Conservation (phyloP, 2,113 vertebrate genomes). For the Thamnophis sirtalis region DNA sequence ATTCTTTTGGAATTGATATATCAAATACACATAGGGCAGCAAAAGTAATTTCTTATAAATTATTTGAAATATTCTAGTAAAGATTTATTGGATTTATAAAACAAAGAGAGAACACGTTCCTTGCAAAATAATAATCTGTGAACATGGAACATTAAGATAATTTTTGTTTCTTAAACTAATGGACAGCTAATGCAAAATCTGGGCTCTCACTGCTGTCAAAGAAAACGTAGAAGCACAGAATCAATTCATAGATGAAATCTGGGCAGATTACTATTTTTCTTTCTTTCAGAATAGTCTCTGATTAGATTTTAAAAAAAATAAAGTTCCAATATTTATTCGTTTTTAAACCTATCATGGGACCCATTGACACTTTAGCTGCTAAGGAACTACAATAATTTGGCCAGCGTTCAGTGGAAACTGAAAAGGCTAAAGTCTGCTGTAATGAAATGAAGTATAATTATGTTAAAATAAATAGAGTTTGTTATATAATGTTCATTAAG, state of each 20-base stretch:
- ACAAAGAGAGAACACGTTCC: background rate
- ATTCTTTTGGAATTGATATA: conserved; percentile 13
- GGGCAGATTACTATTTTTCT: background rate
- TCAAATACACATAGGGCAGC: background rate
- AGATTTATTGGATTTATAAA: conserved; percentile 13
- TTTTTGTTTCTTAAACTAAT: background rate
- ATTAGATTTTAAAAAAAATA: background rate
- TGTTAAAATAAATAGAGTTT: background rate
- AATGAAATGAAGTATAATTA: background rate
- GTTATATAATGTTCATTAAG: background rate
- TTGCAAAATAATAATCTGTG: background rate
- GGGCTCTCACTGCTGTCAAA: background rate
- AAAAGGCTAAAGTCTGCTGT: background rate
- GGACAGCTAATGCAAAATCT: background rate
- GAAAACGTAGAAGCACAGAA: background rate
- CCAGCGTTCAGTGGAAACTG: background rate
- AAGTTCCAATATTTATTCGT: conserved; percentile 3
- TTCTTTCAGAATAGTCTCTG: background rate
- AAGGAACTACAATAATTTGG: background rate
- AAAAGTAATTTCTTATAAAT: background rate
- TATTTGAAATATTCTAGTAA: background rate
- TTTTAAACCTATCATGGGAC: conserved; percentile 1
- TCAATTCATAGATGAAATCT: background rate
- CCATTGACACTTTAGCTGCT: background rate
- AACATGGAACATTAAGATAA: background rate